A percentile compares a stretch with the other conserved stretches of the same genome.
Conservation (phyloP, 2,113 vertebrate species). For the Corydoras maculifer region DNA sequence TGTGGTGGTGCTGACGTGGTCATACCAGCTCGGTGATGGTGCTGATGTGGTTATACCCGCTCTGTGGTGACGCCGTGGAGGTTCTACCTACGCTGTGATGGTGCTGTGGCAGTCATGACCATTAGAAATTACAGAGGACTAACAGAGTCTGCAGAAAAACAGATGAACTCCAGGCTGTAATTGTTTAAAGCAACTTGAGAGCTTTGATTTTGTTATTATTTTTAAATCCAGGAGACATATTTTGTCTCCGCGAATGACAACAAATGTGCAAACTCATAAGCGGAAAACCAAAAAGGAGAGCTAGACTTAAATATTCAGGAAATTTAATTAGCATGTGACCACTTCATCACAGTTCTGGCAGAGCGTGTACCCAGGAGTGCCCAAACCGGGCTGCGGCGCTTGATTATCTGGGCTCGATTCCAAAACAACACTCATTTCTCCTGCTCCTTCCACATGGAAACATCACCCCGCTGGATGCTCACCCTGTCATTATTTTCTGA, state of each 20-base stretch:
- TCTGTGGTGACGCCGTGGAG: too few relatives aligned
- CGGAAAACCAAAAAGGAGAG: not conserved
- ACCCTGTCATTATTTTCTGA: not conserved
- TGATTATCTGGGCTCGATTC: conserved; percentile 12
- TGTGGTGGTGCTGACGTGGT: too few relatives aligned
- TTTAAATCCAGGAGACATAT: not conserved
- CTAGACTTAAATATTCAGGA: conserved; percentile 12
- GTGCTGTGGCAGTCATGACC: too few relatives aligned
- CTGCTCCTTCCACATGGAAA: not conserved
- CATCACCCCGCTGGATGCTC: not conserved
- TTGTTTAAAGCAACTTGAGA: too few relatives aligned
- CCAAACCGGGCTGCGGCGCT: not conserved
- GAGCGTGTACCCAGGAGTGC: not conserved
- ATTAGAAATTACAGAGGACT: too few relatives aligned
- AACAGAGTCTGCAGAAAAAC: too few relatives aligned
- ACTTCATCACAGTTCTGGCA: conserved; percentile 10
- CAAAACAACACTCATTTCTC: conserved; percentile 1
- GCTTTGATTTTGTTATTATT: too few relatives aligned
- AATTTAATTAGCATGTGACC: conserved; percentile 3
- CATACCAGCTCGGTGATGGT: too few relatives aligned
- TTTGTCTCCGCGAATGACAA: not conserved
- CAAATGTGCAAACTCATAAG: conserved; percentile 6
- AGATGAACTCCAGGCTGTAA: too few relatives aligned
- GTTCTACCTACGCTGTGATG: too few relatives aligned
- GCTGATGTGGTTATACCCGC: too few relatives aligned